phyloP scores from a whole-genome alignment of 2,888 invertebrate genomes.

The Lamellibrachia columna region DNA sequence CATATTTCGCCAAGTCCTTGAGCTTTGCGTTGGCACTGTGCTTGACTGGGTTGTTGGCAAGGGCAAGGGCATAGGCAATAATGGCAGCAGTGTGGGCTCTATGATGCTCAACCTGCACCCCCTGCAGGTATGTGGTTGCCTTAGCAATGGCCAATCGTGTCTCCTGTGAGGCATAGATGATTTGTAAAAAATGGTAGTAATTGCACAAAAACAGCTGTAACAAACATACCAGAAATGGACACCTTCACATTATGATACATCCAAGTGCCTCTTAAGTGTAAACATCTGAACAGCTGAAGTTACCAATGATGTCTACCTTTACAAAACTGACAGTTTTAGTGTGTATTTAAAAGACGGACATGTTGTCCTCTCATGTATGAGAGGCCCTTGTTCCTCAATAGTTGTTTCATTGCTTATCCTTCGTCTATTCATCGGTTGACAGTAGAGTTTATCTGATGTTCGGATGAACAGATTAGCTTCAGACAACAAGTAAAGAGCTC shows the following conservation, averaged over 20 bases:
- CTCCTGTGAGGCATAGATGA: slow-evolving; percentile 22
- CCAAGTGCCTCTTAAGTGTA: background rate
- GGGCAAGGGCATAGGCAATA: slow-evolving; percentile 51
- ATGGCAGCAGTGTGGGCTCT: slow-evolving; percentile 51
- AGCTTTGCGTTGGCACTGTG: background rate
- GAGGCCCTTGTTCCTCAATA: too few species aligned
- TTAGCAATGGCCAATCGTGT: slow-evolving; percentile 17
- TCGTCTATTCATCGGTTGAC: too few species aligned
- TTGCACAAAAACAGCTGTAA: background rate
- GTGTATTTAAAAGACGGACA: too few species aligned
- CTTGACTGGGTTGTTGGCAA: slow-evolving; percentile 38
- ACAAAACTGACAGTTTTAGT: too few species aligned
- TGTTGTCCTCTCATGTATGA: too few species aligned
- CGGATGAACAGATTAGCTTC: too few species aligned
- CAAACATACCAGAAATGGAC: background rate
- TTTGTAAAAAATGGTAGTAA: background rate
- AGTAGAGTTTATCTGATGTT: too few species aligned
- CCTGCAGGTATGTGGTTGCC: slow-evolving; percentile 33
- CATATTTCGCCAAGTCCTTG: background rate
- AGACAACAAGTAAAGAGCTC: too few species aligned
- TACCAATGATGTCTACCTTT: too few species aligned
- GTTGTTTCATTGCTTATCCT: too few species aligned
- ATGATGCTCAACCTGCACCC: slow-evolving; percentile 22
- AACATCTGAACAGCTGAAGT: background rate
- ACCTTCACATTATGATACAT: background rate